Evolutionary conservation across 2,113 vertebrate genomes (phyloP).

Genomic region (Larimichthys crocea): DNA sequence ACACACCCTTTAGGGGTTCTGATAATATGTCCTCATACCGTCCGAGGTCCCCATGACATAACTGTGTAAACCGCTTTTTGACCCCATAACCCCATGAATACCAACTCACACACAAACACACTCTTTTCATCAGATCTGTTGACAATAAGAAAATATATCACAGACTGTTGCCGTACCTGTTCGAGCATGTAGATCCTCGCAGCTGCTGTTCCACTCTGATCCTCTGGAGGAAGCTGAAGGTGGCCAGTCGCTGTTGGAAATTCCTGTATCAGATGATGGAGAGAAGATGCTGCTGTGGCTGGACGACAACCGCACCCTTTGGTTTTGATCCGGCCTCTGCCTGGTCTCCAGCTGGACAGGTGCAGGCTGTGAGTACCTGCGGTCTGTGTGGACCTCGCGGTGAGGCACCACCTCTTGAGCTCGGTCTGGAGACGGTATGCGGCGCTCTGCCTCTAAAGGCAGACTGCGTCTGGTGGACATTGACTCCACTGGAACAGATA

Average conservation of each 20-base stretch:
- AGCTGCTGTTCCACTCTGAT: constrained; percentile 51
- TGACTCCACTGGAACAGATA: accelerated
- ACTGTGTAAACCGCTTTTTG: too few relatives aligned
- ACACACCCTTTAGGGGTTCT: too few relatives aligned
- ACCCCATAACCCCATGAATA: too few relatives aligned
- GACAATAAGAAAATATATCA: background rate
- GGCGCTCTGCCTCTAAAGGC: constrained; percentile 8
- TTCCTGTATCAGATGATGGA: background rate
- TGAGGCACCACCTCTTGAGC: background rate
- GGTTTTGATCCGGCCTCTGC: background rate
- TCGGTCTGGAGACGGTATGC: accelerated
- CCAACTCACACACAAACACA: too few relatives aligned
- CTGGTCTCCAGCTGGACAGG: background rate
- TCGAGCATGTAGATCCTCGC: constrained; percentile 32
- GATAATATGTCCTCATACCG: too few relatives aligned
- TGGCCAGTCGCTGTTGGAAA: constrained; percentile 23
- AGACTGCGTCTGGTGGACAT: constrained; percentile 33
- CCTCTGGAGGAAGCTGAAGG: constrained; percentile 18
- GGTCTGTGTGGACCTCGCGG: background rate
- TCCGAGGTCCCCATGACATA: too few relatives aligned
- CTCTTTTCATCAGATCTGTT: background rate
- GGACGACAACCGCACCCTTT: background rate
- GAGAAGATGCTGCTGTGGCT: constrained; percentile 48
- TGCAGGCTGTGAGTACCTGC: background rate
- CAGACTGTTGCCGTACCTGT: constrained; percentile 28